A percentile compares a stretch with the other conserved stretches of the same genome.
Conservation (phyloP, 2,888 invertebrate genomes). For the Chesias legatella region DNA sequence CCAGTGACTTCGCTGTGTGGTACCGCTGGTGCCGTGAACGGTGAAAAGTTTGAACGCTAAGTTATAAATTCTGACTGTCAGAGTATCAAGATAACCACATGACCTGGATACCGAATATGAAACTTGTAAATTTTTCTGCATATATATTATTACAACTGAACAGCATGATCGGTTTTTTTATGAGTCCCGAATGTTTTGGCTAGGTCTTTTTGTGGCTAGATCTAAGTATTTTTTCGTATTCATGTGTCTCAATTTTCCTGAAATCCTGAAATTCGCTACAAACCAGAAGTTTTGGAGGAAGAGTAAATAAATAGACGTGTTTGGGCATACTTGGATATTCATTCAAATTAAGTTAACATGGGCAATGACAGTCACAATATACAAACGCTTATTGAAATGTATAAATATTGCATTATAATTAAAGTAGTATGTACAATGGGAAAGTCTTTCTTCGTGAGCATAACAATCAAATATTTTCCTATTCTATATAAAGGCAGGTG, state of each 20-base stretch:
- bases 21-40: too few relatives aligned
- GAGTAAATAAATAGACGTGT: too few relatives aligned
- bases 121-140: too few relatives aligned
- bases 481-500: background rate
- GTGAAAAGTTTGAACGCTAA: constrained; percentile 1
- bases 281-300: too few relatives aligned
- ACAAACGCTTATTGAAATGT: constrained; percentile 13
- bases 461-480: constrained; percentile 2
- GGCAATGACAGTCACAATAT: constrained; percentile 10
- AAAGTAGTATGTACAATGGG: background rate
- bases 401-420: background rate
- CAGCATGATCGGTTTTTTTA: too few relatives aligned
- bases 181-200: too few relatives aligned
- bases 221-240: too few relatives aligned
- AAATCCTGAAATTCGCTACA: too few relatives aligned
- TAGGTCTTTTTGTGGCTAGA: too few relatives aligned
- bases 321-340: background rate
- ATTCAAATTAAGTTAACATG: constrained; percentile 3
- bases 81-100: constrained; percentile 2
- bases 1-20: constrained; percentile 1
- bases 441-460: constrained; percentile 19
- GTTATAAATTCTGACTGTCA: constrained; percentile 4
- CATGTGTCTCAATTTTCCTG: too few relatives aligned
- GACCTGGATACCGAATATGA: too few relatives aligned
- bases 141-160: too few relatives aligned